Evolutionary conservation across 2,113 vertebrate genomes (phyloP), one percentile per base, ranked within the genome.

Genomic region (Onychorhynchus coronatus): DNA sequence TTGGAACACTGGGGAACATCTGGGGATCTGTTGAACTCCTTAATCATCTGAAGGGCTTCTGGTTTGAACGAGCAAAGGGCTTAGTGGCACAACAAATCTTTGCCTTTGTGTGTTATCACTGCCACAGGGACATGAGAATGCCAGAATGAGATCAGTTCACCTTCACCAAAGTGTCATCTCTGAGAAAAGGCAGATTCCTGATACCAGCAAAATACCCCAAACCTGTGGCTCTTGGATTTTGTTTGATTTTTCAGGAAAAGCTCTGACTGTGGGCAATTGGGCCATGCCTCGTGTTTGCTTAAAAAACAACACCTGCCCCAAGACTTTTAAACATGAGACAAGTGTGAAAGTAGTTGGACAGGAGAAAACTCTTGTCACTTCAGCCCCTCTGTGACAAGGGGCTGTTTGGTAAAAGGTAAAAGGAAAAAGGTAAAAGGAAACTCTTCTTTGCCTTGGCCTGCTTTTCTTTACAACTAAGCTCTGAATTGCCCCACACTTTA

Each of bases 21-120:
- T 76, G 74, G 53, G 76, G 71, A 59, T 96, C 96, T 94, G 61
- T 81, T 49, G 81, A 78, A 89, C 73, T 83, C 79, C 85, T 73
- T 27, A 6, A 50, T 90, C 96, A 94, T 95, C 95, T 97, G 91
- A 81, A 85, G 66, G 78, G 88, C 58, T 88, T 79, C 76, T 84
- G 66, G 58, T 59, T 59, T 59, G 23, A 59, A 22, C 2, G 2
- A 91, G 78, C 5, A 3, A 52, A 87, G 56, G 66, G 28, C 42
- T 25, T 27, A 65, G 72, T 6, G 37, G 30, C 46, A 35, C 49
- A 49, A 35, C 75, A 78, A 82, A 83, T 88, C 76, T 75, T 66
- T 71, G 66, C 46, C 55, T 94, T 89, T 62, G 47, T 67, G 42
- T 58, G 56, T 31, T 52, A 14, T 22, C 28, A 21, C 31, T 33